A percentile compares a stretch with the other conserved stretches of the same genome.
These are phyloP conservation scores for Andricus quercusramuli DNA, from an alignment of 2,888 invertebrate genomes.

Conservation along the genomic window DNA sequence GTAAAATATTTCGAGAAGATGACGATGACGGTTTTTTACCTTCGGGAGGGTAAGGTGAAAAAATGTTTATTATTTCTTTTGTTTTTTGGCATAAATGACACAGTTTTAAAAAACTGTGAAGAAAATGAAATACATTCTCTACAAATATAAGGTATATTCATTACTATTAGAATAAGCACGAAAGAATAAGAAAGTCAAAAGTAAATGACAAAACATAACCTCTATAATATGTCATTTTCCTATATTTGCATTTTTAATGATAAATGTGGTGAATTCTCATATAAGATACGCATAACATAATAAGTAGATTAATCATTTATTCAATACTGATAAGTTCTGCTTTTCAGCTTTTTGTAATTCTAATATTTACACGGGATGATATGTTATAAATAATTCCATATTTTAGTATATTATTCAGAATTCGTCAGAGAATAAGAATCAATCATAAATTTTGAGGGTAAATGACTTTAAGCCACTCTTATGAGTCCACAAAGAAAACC, in stretches of 20 bases:
- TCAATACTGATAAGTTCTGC: neutral
- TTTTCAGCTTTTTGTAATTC: too few relatives aligned
- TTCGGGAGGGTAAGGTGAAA: conserved; percentile 64
- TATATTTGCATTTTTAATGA: neutral
- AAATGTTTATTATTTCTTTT: conserved; percentile 5
- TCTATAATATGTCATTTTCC: neutral
- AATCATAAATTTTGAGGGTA: too few relatives aligned
- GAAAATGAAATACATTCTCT: neutral
- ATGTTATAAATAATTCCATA: too few relatives aligned
- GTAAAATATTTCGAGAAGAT: conserved; percentile 70
- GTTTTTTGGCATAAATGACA: neutral
- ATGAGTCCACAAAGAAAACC: too few relatives aligned
- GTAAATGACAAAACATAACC: conserved; percentile 2
- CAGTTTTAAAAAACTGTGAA: neutral
- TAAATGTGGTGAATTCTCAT: neutral
- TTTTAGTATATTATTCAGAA: too few relatives aligned
- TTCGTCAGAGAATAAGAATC: too few relatives aligned
- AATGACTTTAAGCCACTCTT: too few relatives aligned
- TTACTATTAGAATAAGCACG: too few relatives aligned
- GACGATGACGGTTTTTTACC: conserved; percentile 70
- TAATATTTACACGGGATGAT: too few relatives aligned
- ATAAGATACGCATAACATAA: neutral
- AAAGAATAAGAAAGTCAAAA: neutral
- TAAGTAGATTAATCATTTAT: neutral
- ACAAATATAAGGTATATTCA: too few relatives aligned